Evolutionary conservation across 2,113 vertebrate genomes (phyloP).

Genomic region (Oxyruncus cristatus): DNA sequence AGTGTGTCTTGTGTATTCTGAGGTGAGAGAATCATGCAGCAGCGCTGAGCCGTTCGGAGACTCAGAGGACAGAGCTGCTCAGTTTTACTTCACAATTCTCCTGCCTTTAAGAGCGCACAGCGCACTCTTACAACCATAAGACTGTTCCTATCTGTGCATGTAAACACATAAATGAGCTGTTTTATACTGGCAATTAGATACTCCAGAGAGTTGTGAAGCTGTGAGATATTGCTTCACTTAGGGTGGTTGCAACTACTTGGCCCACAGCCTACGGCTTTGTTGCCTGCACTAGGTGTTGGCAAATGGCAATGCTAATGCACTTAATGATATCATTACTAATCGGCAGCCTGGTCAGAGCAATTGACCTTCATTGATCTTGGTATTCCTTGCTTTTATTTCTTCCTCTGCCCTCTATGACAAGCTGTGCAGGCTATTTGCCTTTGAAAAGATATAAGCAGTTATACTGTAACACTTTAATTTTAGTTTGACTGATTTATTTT

Average conservation of each 20-base stretch:
- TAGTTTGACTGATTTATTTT: constrained; percentile 30
- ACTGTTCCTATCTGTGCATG: constrained; percentile 34
- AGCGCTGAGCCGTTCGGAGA: neutral
- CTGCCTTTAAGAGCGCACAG: constrained; percentile 14
- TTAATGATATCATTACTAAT: constrained; percentile 44
- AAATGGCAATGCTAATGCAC: constrained; percentile 20
- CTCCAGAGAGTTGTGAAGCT: constrained; percentile 61
- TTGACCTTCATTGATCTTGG: constrained; percentile 52
- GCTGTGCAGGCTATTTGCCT: constrained; percentile 43
- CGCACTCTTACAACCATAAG: neutral
- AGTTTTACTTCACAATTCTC: neutral
- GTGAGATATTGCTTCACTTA: constrained; percentile 53
- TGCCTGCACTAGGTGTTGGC: constrained; percentile 52
- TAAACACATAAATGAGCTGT: constrained; percentile 66
- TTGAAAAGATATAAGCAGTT: constrained; percentile 40
- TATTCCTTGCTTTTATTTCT: constrained; percentile 24
- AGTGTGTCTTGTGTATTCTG: neutral
- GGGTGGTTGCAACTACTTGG: constrained; percentile 48
- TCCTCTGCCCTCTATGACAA: constrained; percentile 26
- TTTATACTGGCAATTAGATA: constrained; percentile 55
- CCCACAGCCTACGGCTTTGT: constrained; percentile 60
- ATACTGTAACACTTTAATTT: constrained; percentile 37
- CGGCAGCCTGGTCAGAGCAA: constrained; percentile 17
- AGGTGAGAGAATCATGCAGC: neutral
- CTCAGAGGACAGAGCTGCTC: constrained; percentile 5